These are phyloP conservation scores for Aproaerema taeniolella DNA, from an alignment of 2,888 invertebrate genomes.

Conservation along the genomic window DNA sequence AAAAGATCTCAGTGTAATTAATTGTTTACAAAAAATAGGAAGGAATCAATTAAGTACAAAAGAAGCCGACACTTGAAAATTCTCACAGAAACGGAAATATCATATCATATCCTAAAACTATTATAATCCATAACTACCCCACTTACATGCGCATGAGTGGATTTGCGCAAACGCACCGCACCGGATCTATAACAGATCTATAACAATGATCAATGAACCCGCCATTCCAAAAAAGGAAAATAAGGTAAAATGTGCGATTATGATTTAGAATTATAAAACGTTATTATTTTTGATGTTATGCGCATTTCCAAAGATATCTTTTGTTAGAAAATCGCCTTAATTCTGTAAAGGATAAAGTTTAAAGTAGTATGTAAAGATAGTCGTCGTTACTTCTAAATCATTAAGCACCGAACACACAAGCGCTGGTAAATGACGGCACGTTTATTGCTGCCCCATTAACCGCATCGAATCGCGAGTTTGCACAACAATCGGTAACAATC, in stretches of 20 bases:
- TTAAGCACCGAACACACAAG: constrained; percentile 68
- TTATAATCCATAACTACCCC: constrained; percentile 41
- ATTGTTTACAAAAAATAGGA: constrained; percentile 38
- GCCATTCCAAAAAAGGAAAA: constrained; percentile 31
- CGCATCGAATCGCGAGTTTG: constrained; percentile 70
- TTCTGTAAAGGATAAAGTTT: not conserved
- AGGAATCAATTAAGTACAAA: constrained; percentile 40
- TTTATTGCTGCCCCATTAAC: constrained; percentile 71
- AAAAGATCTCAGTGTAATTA: too few relatives aligned
- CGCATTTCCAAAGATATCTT: not conserved
- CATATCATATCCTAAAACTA: constrained; percentile 53
- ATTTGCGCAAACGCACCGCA: constrained; percentile 54
- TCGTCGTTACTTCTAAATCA: constrained; percentile 56
- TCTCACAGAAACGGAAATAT: constrained; percentile 54
- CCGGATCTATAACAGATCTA: constrained; percentile 19
- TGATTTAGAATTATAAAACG: constrained; percentile 28
- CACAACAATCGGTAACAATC: constrained; percentile 59
- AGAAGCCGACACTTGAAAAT: constrained; percentile 41
- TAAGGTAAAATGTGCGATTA: constrained; percentile 37
- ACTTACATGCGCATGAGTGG: constrained; percentile 57
- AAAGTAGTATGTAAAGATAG: not conserved
- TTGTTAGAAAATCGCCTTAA: constrained; percentile 4
- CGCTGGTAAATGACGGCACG: constrained; percentile 46
- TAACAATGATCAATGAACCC: constrained; percentile 37
- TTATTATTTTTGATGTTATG: constrained; percentile 12